phyloP scores from a whole-genome alignment of 2,113 vertebrate species.

The Scomber colias region DNA sequence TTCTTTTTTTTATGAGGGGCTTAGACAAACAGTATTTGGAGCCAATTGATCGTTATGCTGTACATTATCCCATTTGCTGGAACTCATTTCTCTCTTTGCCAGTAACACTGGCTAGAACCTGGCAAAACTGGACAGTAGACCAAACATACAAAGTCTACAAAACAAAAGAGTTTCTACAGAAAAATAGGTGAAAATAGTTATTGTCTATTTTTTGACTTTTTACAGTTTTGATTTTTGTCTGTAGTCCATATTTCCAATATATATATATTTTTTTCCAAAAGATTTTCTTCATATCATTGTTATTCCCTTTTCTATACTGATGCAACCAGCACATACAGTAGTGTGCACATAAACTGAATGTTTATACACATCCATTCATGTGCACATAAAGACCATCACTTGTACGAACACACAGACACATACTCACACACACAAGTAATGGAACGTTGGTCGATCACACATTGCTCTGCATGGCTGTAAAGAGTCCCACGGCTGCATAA shows the following conservation, averaged over 20 bases:
- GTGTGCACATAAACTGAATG: neutral
- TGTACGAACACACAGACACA: neutral
- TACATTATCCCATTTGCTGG: slow-evolving; percentile 76
- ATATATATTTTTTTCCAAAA: too few species aligned
- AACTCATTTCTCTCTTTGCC: slow-evolving; percentile 65
- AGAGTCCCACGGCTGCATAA: neutral
- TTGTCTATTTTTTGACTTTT: too few species aligned
- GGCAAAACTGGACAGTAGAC: slow-evolving; percentile 30
- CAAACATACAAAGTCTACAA: slow-evolving; percentile 19
- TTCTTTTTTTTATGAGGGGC: slow-evolving; percentile 46
- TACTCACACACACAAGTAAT: neutral
- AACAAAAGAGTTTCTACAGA: slow-evolving; percentile 17
- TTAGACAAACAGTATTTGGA: slow-evolving; percentile 76
- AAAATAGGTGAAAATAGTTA: neutral
- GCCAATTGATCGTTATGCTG: slow-evolving; percentile 74
- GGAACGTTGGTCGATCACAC: neutral
- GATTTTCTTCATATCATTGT: neutral
- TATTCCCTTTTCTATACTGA: neutral
- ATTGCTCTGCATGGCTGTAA: slow-evolving; percentile 13
- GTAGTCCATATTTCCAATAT: neutral
- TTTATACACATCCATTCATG: neutral
- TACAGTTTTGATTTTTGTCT: too few species aligned
- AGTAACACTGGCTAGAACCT: slow-evolving; percentile 51
- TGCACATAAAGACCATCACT: neutral
- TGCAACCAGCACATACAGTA: neutral